phyloP scores from a whole-genome alignment of 2,797 vertebrate species.

The Capromys pilorides region DNA sequence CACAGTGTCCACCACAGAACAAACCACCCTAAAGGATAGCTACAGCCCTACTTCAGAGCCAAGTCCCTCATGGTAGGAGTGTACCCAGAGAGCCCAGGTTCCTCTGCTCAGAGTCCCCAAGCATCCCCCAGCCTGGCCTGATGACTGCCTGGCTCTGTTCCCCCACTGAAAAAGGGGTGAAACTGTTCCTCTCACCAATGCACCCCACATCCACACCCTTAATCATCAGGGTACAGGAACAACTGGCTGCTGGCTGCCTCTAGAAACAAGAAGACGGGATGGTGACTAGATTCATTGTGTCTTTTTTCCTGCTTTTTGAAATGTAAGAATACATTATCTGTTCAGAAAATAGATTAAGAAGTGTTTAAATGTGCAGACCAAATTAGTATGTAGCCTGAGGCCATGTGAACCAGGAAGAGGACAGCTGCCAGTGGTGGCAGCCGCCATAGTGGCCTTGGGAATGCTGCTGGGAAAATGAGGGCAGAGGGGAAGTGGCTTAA shows the following conservation, averaged over 20 bases:
- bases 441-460: neutral
- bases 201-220: neutral
- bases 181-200: neutral
- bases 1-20: neutral
- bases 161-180: neutral
- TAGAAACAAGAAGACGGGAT: neutral
- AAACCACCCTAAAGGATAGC: neutral
- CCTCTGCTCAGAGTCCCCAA: neutral
- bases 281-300: neutral
- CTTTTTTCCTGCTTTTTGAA: conserved; percentile 28
- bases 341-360: neutral
- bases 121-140: neutral
- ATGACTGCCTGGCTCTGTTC: neutral
- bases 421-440: neutral
- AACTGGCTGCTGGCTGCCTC: neutral
- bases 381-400: conserved; percentile 48
- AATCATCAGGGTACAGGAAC: neutral
- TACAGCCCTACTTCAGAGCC: neutral
- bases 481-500: neutral
- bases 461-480: neutral
- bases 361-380: conserved; percentile 14
- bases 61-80: no score
- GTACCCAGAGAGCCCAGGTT: neutral
- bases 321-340: neutral
- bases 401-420: neutral